phyloP scores from a whole-genome alignment of 2,797 vertebrate species.

The Poecilia velifera region DNA sequence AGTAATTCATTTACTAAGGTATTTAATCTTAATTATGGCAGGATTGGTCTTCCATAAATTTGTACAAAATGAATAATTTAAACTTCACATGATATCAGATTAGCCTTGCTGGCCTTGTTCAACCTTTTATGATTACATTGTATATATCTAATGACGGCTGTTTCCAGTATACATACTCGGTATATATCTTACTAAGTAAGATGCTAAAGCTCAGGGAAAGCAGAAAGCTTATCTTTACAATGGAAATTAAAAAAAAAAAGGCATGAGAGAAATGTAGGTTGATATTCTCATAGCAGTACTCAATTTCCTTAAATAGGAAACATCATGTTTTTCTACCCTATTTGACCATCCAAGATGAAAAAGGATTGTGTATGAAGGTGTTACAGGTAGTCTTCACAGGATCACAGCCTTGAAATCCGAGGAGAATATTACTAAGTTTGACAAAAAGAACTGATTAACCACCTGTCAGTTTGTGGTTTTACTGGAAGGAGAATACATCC shows the following conservation, averaged over 20 bases:
- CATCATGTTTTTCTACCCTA: background rate
- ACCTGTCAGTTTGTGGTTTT: constrained; percentile 63
- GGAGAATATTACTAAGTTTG: constrained; percentile 55
- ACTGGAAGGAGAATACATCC: constrained; percentile 46
- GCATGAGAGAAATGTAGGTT: background rate
- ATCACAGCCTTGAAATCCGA: constrained; percentile 58
- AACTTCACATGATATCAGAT: background rate
- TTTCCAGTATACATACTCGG: background rate
- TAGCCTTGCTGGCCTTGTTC: background rate
- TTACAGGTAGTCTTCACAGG: constrained; percentile 62
- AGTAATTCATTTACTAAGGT: background rate
- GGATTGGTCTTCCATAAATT: background rate
- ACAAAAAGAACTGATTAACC: constrained; percentile 62
- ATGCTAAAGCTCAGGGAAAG: background rate
- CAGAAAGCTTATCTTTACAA: too few species aligned
- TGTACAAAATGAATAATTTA: background rate
- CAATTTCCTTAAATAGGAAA: background rate
- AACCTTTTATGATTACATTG: background rate
- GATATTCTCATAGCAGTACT: background rate
- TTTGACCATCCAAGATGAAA: constrained; percentile 7
- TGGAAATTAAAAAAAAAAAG: background rate
- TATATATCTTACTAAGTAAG: background rate
- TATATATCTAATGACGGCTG: background rate
- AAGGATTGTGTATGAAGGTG: constrained; percentile 13
- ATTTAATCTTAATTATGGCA: background rate